phyloP scores from a whole-genome alignment of 1,140 invertebrate species.

The Xylocopa sonorina region DNA sequence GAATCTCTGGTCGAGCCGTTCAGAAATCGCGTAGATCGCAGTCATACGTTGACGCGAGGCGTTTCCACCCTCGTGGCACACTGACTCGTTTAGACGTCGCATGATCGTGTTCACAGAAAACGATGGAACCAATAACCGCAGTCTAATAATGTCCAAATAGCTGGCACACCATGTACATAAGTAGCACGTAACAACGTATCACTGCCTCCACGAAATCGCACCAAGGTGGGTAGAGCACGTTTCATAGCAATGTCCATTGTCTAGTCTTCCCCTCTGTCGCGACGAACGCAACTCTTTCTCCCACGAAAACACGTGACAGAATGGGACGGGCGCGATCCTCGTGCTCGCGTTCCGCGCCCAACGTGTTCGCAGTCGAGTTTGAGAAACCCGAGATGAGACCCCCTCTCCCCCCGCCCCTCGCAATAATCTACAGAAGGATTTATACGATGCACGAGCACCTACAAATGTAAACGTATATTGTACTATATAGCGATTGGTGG shows the following conservation, averaged over 20 bases:
- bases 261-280: conserved; percentile 44
- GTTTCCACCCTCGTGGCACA: too few relatives aligned
- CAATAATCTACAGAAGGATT: conserved; percentile 11
- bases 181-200: conserved; percentile 15
- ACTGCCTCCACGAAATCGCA: not conserved
- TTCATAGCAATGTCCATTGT: conserved; percentile 39
- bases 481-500: conserved; percentile 67
- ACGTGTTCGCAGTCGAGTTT: too few relatives aligned
- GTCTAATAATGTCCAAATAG: too few relatives aligned
- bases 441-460: conserved; percentile 40
- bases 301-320: not conserved
- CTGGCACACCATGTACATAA: conserved; percentile 49
- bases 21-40: too few relatives aligned
- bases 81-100: too few relatives aligned
- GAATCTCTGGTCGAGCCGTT: too few relatives aligned
- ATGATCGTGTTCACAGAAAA: too few relatives aligned
- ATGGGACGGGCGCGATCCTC: too few relatives aligned
- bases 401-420: too few relatives aligned
- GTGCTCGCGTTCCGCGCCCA: too few relatives aligned
- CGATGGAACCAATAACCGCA: too few relatives aligned
- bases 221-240: conserved; percentile 1
- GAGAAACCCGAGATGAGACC: not conserved
- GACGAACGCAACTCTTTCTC: not conserved
- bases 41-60: too few relatives aligned
- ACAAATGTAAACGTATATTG: conserved; percentile 64